A percentile compares a stretch with the other conserved stretches of the same genome.
These are phyloP conservation scores for Ploceus nigricollis DNA, from an alignment of 2,113 vertebrate genomes.

Conservation along the genomic window DNA sequence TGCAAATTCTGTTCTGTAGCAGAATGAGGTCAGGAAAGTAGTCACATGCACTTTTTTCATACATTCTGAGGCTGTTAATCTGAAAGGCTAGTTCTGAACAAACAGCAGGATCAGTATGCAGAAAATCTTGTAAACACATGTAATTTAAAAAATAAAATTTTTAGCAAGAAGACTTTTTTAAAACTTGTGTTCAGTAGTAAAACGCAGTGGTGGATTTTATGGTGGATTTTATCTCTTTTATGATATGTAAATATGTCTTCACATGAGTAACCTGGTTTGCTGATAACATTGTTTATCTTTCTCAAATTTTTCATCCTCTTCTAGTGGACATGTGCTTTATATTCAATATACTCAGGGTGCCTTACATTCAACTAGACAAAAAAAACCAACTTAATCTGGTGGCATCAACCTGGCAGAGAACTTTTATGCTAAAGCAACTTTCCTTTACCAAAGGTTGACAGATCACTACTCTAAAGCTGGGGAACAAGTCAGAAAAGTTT, in stretches of 20 bases:
- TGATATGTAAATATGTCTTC: no score
- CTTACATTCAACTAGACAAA: neutral
- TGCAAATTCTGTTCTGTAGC: neutral
- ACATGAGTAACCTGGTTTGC: neutral
- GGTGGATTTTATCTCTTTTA: no score
- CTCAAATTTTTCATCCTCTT: neutral
- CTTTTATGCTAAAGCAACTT: neutral
- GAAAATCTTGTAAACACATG: neutral
- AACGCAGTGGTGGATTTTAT: neutral
- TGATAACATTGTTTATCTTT: neutral
- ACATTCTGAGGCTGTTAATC: neutral
- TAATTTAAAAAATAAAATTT: neutral
- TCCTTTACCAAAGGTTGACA: neutral
- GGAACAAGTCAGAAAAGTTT: neutral
- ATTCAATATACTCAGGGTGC: neutral
- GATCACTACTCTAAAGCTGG: neutral
- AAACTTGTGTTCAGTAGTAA: neutral
- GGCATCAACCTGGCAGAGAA: neutral
- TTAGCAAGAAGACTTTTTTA: neutral
- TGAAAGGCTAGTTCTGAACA: neutral
- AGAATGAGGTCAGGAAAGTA: neutral
- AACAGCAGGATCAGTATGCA: neutral
- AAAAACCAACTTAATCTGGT: neutral
- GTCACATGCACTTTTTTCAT: neutral
- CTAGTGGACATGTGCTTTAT: neutral